These are phyloP conservation scores for Aphaenogaster rudis DNA, from an alignment of 1,140 invertebrate species.

Conservation along the genomic window DNA sequence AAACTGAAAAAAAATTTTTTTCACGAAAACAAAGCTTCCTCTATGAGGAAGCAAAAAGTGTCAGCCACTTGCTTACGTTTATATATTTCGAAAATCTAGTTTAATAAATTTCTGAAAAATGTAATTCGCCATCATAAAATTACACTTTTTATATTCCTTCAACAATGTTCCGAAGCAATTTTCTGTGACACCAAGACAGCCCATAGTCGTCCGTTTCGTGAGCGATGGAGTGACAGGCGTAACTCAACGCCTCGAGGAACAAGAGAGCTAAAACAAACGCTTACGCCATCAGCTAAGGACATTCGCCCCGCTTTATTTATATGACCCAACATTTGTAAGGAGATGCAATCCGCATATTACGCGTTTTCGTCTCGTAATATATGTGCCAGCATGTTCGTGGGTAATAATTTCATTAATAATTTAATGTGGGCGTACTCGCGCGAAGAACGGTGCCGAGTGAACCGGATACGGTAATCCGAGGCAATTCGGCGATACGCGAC, in stretches of 20 bases:
- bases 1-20: too few species aligned
- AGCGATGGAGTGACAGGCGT: background rate
- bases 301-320: background rate
- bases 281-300: background rate
- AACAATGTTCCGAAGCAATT: background rate
- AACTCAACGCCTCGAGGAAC: background rate
- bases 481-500: conserved; percentile 21
- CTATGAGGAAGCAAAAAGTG: too few species aligned
- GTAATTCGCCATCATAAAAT: background rate
- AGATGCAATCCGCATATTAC: background rate
- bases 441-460: conserved; percentile 14
- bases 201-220: background rate
- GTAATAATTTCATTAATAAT: conserved; percentile 52
- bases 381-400: too few species aligned
- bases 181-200: background rate
- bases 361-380: background rate
- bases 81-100: background rate
- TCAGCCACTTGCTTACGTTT: background rate
- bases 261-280: background rate
- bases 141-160: background rate
- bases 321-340: background rate
- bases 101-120: background rate
- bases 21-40: too few species aligned
- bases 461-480: conserved; percentile 44
- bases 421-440: background rate